Evolutionary conservation across 2,113 vertebrate genomes (phyloP), one percentile per base, ranked within the genome.

Genomic region (Vidua macroura): DNA sequence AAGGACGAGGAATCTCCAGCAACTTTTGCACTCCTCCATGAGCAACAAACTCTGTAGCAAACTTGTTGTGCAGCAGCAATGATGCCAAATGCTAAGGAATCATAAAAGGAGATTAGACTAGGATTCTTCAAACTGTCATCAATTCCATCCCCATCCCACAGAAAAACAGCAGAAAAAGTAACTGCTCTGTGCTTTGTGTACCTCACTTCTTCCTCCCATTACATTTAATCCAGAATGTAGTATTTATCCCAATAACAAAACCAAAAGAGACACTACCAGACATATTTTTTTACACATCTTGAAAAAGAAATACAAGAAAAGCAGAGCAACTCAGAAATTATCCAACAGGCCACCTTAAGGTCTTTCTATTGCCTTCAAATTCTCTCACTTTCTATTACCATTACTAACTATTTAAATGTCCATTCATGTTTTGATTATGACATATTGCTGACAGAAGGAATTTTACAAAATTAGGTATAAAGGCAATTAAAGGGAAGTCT

Each of bases 1-100:
- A 99, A 86, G 99, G 99, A 77, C 99, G 98, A 60, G 99, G 99
- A 86, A 99, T 99, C 97, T 99, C 99, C 96, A 99, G 96, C 95
- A 99, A 96, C 95, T 99, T 99, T 78, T 99, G 99, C 83, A 99
- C 99, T 75, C 99, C 99, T 64, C 99, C 99, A n/a, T 99, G 99
- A 55, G 99, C 99, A 85, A 99, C 99, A 98, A 99, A 99, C 96
- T 99, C 99, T 0, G 99, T 99, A 35, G 99, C 99, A 98, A 99
- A 99, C 96, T 99, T 99, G 96, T 99, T 99, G 97, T 99, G 99
- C 53, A 99, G 98, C 88, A 99, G 97, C 93, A 99, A 95, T n/a
- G 99, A 99, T 44, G 99, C 99, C 88, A 99, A 97, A 93, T 99
- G 99, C 99, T 99, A 95, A 20, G 87, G 63, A 88, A 88, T 43